phyloP scores from a whole-genome alignment of 35 echinoderm and acorn worm genomes.

The Diadema setosum region DNA sequence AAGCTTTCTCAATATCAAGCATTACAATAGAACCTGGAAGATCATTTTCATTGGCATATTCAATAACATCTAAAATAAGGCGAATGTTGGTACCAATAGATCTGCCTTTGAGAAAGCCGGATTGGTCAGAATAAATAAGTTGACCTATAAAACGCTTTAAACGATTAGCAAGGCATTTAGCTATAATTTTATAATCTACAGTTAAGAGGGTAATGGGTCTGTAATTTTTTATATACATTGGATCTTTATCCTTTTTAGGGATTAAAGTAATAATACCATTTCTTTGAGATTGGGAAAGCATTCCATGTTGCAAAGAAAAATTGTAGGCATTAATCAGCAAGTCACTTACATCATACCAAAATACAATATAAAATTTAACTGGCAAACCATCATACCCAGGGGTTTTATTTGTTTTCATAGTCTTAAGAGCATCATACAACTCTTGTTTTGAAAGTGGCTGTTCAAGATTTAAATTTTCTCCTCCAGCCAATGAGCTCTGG shows the following conservation, averaged over 20 bases:
- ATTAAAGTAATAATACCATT: background rate
- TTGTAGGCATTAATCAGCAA: background rate
- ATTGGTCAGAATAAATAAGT: too few species aligned
- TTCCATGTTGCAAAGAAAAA: background rate
- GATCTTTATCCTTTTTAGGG: constrained; percentile 39
- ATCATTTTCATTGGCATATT: too few species aligned
- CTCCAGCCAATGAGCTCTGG: constrained; percentile 19
- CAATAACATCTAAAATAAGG: too few species aligned
- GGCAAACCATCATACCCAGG: constrained; percentile 30
- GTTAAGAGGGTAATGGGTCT: constrained; percentile 19
- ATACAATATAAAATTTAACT: constrained; percentile 13
- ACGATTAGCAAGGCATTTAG: background rate
- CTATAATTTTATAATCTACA: background rate
- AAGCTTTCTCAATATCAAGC: too few species aligned
- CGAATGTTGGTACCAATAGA: too few species aligned
- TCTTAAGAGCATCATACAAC: background rate
- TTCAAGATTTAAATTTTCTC: background rate
- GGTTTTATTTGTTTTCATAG: constrained; percentile 15
- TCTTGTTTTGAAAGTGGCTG: background rate
- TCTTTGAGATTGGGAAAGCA: background rate
- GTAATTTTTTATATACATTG: constrained; percentile 9
- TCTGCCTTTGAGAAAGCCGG: too few species aligned
- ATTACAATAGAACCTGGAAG: too few species aligned
- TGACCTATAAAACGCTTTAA: background rate
- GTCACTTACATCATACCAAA: constrained; percentile 9